Evolutionary conservation across 2,113 vertebrate species (phyloP).

Genomic region (Megaceryle maxima): DNA sequence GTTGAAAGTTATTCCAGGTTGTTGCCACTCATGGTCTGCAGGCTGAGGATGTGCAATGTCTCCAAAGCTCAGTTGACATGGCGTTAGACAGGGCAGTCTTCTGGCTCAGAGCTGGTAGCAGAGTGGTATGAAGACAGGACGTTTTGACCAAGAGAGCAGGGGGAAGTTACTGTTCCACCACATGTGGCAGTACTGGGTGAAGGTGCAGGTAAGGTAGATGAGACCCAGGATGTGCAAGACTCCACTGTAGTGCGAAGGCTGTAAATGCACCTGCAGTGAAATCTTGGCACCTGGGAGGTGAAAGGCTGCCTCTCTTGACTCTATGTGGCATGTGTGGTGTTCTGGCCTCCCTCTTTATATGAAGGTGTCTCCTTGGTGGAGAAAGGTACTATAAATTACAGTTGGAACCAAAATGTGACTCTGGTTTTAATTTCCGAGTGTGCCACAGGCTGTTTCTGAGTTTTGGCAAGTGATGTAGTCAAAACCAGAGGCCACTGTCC

Average conservation of each 20-base stretch:
- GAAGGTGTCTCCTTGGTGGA: background rate
- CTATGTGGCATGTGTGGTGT: rapidly evolving
- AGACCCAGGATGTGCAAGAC: background rate
- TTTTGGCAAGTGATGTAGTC: background rate
- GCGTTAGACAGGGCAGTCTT: background rate
- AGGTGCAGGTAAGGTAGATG: background rate
- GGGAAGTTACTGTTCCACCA: background rate
- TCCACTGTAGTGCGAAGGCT: background rate
- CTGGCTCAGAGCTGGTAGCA: background rate
- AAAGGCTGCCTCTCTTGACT: rapidly evolving
- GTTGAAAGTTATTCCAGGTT: background rate
- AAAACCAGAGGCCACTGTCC: background rate
- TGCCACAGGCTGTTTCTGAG: background rate
- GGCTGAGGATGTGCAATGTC: background rate
- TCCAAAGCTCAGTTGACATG: background rate
- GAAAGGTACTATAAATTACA: background rate
- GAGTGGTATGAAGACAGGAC: background rate
- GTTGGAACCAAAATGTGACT: background rate
- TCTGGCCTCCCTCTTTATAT: background rate
- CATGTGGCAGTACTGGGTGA: rapidly evolving
- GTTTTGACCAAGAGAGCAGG: background rate
- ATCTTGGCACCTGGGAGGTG: background rate
- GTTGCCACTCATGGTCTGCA: rapidly evolving
- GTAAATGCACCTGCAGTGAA: background rate
- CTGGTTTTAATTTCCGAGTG: background rate